phyloP scores from a whole-genome alignment of 1,140 invertebrate species.

The Tenebrio molitor region DNA sequence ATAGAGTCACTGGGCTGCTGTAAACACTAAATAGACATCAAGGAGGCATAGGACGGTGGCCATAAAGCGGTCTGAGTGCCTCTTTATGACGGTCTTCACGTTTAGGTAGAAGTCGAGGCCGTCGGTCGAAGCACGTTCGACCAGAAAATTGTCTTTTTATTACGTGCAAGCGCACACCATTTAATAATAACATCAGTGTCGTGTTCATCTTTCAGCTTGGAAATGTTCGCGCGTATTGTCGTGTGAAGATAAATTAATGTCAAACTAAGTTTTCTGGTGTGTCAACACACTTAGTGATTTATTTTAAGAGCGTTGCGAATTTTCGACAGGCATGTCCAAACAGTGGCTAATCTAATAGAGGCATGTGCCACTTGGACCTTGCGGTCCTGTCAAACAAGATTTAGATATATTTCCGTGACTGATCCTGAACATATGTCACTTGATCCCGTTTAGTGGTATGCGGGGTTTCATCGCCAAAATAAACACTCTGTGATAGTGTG shows the following conservation, averaged over 20 bases:
- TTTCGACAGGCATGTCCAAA: constrained; percentile 49
- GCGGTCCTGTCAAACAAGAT: constrained; percentile 17
- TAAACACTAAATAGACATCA: constrained; percentile 67
- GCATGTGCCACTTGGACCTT: constrained; percentile 7
- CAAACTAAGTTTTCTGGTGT: neutral
- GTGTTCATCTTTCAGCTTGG: neutral
- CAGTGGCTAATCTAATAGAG: constrained; percentile 43
- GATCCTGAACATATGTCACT: constrained; percentile 30
- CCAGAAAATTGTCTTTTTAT: constrained; percentile 25
- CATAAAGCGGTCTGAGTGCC: constrained; percentile 64
- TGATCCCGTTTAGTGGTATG: constrained; percentile 27
- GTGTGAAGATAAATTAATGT: neutral
- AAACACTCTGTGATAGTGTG: constrained; percentile 18
- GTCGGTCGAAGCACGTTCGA: constrained; percentile 26
- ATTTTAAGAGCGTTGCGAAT: constrained; percentile 37
- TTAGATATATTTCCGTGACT: constrained; percentile 23
- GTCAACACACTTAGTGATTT: constrained; percentile 29
- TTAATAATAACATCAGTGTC: neutral
- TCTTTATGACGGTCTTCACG: constrained; percentile 62
- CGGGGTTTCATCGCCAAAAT: constrained; percentile 10
- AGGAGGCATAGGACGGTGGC: constrained; percentile 62
- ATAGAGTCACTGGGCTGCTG: constrained; percentile 60
- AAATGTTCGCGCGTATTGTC: neutral
- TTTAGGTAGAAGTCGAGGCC: constrained; percentile 41
- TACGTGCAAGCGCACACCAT: neutral